phyloP scores from a whole-genome alignment of 2,888 invertebrate species.

The Malthinus flaveolus region DNA sequence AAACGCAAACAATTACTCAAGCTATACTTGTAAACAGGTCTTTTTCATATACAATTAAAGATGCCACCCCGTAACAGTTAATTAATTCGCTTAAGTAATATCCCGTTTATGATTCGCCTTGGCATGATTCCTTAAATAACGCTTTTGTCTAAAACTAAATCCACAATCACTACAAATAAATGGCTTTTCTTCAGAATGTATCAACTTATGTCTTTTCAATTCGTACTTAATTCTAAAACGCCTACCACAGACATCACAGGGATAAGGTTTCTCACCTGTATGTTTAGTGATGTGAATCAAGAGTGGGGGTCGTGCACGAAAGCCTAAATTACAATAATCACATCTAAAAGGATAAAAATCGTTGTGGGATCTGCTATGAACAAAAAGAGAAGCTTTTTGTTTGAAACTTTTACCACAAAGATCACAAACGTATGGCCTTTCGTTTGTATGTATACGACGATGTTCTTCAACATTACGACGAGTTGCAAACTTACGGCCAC shows the following conservation, averaged over 20 bases:
- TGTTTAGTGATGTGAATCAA: conserved; percentile 63
- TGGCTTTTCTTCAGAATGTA: conserved; percentile 59
- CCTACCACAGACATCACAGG: conserved; percentile 61
- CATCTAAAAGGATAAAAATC: conserved; percentile 62
- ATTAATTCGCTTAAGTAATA: neutral
- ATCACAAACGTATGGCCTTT: conserved; percentile 61
- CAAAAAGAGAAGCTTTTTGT: conserved; percentile 67
- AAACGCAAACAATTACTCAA: too few species aligned
- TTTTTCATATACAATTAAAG: neutral
- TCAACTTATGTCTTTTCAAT: conserved; percentile 59
- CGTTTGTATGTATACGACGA: conserved; percentile 63
- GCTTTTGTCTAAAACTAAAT: conserved; percentile 57
- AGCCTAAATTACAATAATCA: conserved; percentile 63
- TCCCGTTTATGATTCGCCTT: conserved; percentile 51
- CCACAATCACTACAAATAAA: conserved; percentile 55
- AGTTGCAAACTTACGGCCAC: conserved; percentile 63
- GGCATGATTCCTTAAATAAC: conserved; percentile 59
- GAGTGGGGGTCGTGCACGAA: conserved; percentile 62
- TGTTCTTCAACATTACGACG: conserved; percentile 64
- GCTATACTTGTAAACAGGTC: too few species aligned
- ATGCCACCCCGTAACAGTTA: neutral
- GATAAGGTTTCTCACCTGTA: conserved; percentile 65
- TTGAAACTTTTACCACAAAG: conserved; percentile 67
- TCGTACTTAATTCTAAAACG: conserved; percentile 64
- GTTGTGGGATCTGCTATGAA: conserved; percentile 64